Evolutionary conservation across 2,888 invertebrate genomes (phyloP).

Genomic region (Apotomis betuletana): DNA sequence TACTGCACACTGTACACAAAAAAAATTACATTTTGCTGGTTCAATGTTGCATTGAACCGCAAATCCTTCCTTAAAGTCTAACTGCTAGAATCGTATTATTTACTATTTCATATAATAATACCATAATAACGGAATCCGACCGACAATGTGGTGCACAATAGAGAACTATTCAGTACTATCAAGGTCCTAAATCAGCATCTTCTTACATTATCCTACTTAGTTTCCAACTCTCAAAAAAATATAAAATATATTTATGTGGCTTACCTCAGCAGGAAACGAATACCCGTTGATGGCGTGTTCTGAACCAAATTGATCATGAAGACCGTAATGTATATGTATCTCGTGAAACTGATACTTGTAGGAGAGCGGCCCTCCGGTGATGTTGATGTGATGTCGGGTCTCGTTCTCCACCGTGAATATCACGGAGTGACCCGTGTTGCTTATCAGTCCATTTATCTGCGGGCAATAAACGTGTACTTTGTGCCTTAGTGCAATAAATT

Average conservation of each 20-base stretch:
- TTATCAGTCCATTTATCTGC: conserved; percentile 94
- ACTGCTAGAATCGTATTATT: no score
- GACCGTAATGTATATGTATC: conserved; percentile 96
- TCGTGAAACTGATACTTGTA: conserved; percentile 98
- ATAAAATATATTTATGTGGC: conserved; percentile 45
- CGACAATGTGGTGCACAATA: no score
- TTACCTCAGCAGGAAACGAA: conserved; percentile 98
- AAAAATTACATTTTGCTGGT: no score
- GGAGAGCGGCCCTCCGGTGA: conserved; percentile 97
- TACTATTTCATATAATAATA: no score
- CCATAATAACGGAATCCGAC: no score
- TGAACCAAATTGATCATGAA: conserved; percentile 95
- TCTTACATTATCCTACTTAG: no score
- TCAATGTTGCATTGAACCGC: no score
- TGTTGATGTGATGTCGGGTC: conserved; percentile 93
- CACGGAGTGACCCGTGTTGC: conserved; percentile 97
- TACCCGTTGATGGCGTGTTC: conserved; percentile 98
- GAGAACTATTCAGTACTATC: no score
- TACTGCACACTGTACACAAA: no score
- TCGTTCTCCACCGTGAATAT: conserved; percentile 95
- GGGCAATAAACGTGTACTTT: conserved; percentile 46
- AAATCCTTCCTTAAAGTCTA: no score
- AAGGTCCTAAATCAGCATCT: no score
- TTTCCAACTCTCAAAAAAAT: no score
- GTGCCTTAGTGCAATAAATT: conserved; percentile 29